Evolutionary conservation across 2,797 vertebrate species (phyloP), one percentile per base, ranked within the genome.

Genomic region (Mycteria americana): DNA sequence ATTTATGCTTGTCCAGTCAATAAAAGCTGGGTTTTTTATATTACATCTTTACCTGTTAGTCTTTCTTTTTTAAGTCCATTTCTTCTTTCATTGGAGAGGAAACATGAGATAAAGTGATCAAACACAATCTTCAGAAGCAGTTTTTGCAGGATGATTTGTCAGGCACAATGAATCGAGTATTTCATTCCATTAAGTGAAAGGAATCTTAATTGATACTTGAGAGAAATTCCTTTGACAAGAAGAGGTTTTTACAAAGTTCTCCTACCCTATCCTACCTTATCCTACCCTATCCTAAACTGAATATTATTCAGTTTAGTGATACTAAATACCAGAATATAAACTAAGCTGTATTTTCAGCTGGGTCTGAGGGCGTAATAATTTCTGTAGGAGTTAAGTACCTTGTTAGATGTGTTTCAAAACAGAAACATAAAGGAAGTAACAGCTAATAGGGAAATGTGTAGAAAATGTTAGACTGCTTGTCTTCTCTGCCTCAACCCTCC

Each of bases 161-260:
- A 96, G 94, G 46, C n/a, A 90, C 48, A 75, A 53, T 74, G 80
- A 96, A 95, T 70, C 70, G 76, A 90, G 81, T 84, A 95, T 64
- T 96, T 85, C 30, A 79, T 95, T 91, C 54, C 6, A 11, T 50
- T 78, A 89, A 87, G 60, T 70, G 87, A 87, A 94, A 92, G 30
- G 57, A 93, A 92, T 83, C 59, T 91, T 93, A 88, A 89, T 31
- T 87, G 80, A 78, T 89, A 82, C 51, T 74, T 89, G 57, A 89
- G 56, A 95, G n/a, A n/a, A 68, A 75, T 78, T 69, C 76, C 50
- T 96, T 85, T 72, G 88, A 85, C 68, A 93, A 79, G 76, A 69
- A 57, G 25, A 88, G 45, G 37, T 22, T 85, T 97, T 92, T 53
- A 46, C 48, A 50, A 89, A 92, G 51, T 77, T 93, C 46, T 70